Conservation (phyloP, 2,113 vertebrate genomes). For the Hydrochoerus hydrochaeris region DNA sequence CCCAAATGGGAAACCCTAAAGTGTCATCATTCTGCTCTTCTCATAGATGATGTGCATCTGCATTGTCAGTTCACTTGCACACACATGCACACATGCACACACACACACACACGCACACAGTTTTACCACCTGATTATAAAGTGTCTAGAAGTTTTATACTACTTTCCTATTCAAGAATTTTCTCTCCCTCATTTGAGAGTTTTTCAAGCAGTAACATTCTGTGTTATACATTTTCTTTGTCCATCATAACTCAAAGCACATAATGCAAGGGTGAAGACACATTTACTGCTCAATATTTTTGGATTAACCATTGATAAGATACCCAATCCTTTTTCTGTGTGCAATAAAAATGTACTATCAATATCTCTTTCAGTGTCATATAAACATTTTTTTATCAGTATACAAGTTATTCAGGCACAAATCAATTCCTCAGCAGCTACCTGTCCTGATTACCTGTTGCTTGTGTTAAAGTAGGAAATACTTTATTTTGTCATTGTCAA, state of each 20-base stretch:
- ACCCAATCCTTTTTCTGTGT: background rate
- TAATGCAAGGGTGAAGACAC: background rate
- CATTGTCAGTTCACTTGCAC: no score
- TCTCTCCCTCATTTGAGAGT: slow-evolving; percentile 2
- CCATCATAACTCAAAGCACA: background rate
- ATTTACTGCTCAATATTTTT: background rate
- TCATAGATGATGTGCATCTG: background rate
- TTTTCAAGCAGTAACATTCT: background rate
- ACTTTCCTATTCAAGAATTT: background rate
- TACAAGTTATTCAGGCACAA: background rate
- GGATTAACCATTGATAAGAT: background rate
- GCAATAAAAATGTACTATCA: background rate
- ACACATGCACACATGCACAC: background rate
- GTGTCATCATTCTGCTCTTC: background rate
- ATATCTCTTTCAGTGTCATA: background rate
- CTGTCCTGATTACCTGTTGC: background rate
- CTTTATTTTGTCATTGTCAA: slow-evolving; percentile 53
- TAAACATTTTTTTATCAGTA: background rate
- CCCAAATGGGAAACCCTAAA: background rate
- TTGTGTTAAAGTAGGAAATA: background rate
- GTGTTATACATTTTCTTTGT: background rate
- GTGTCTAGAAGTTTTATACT: background rate
- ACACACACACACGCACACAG: no score
- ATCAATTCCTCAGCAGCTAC: background rate
- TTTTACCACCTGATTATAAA: background rate